Conservation (phyloP, 2,797 vertebrate species). For the Darevskia nairensis region DNA sequence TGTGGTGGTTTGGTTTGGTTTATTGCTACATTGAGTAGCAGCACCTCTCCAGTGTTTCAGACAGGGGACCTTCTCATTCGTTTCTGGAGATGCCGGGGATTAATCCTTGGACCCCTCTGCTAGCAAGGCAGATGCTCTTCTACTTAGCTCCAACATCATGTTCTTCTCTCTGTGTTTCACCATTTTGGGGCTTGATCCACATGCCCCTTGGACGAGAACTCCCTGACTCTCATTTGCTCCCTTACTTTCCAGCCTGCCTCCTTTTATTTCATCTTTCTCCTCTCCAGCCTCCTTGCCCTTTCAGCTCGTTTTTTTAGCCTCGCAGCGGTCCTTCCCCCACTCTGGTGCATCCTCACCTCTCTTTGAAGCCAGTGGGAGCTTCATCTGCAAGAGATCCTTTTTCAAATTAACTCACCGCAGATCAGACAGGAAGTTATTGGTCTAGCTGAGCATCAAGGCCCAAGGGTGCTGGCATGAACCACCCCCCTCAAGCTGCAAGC, state of each 20-base stretch:
- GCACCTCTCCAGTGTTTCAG: too few species aligned
- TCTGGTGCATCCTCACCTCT: not conserved
- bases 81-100: too few species aligned
- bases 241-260: not conserved
- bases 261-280: not conserved
- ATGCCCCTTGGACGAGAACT: not conserved
- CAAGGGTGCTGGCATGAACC: too few species aligned
- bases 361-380: slow-evolving; percentile 7
- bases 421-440: slow-evolving; percentile 11
- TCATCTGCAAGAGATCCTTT: not conserved
- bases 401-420: slow-evolving; percentile 7
- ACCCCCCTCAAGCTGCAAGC: not conserved
- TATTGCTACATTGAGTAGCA: too few species aligned
- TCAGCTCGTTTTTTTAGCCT: not conserved
- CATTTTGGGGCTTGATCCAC: not conserved
- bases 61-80: too few species aligned
- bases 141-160: not conserved
- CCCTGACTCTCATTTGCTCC: not conserved
- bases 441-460: not conserved
- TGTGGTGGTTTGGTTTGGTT: too few species aligned
- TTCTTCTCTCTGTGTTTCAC: not conserved
- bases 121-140: too few species aligned
- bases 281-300: not conserved
- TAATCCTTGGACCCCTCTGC: too few species aligned
- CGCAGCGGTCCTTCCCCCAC: not conserved